Evolutionary conservation across 35 echinoderm and acorn worm species (phyloP), one percentile per base, ranked within the genome.

Genomic region (Heliocidaris tuberculata): DNA sequence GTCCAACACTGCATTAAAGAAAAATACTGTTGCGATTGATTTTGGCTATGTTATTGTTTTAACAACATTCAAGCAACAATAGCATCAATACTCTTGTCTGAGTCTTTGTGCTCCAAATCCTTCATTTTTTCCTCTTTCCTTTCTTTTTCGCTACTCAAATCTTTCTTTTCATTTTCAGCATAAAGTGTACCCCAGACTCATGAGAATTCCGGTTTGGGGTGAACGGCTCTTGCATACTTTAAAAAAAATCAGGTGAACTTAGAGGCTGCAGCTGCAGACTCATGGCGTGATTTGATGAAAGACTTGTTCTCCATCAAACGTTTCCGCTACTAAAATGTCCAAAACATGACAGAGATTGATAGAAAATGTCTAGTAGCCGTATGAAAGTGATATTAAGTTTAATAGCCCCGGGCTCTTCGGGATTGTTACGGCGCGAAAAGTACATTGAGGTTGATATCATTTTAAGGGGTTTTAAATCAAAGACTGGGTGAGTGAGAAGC

Each of bases 261-360:
- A 78, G n/a, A 78, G 65, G 65, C 65, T 78, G 65, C 65, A 78
- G 65, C 65, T 78, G 15, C 65, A n/a, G 65, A 78, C 65, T 78
- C 21, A 6, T n/a, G 24, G 27, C 65, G 3, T n/a, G 65, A 78
- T 78, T 78, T 78, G 65, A 78, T 78, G 65, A 78, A 78, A n/a
- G 21, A 24, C 65, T 78, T 78, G 21, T 78, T 21, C 27, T 78
- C 65, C 65, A 27, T 78, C 65, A 78, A n/a, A 78, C 27, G 65
- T 27, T 78, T 78, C 65, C 65, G 65, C 15, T 78, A n/a, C 65
- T 78, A 78, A 24, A 78, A 78, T 78, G 65, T 78, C 65, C 65
- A 5, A 78, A 19, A n/a, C 65, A 5, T 78, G 65, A 27, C 65
- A 78, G 21, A 78, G 65, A 78, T 78, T 78, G 65, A 78, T 78